phyloP scores from a whole-genome alignment of 2,797 vertebrate species.

The Staurois parvus region DNA sequence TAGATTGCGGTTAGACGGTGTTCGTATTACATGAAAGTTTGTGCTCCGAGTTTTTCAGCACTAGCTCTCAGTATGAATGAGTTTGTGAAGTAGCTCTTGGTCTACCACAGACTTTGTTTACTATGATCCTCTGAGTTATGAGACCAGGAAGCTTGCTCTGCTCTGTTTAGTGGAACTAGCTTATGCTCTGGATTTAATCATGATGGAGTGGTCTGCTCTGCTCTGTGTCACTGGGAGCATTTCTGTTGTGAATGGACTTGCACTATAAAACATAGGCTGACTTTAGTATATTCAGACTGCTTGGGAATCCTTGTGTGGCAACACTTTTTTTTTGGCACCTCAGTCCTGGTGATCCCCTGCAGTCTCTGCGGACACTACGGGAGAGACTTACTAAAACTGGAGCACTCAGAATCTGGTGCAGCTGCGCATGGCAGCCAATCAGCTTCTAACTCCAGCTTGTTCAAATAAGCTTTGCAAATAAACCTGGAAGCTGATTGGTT shows the following conservation, averaged over 20 bases:
- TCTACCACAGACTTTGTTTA: slow-evolving; percentile 52
- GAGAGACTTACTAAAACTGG: too few species aligned
- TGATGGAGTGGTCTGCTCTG: slow-evolving; percentile 19
- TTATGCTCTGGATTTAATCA: slow-evolving; percentile 36
- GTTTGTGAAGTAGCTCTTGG: slow-evolving; percentile 3
- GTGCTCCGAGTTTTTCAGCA: neutral
- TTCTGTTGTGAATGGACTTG: slow-evolving; percentile 30
- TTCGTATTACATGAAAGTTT: neutral
- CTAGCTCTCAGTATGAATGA: neutral
- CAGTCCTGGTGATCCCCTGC: too few species aligned
- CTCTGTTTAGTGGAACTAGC: slow-evolving; percentile 15
- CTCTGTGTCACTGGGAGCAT: slow-evolving; percentile 6
- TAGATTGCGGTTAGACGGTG: neutral
- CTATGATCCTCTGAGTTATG: slow-evolving; percentile 29
- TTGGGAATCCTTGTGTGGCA: neutral
- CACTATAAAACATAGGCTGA: neutral
- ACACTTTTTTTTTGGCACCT: too few species aligned
- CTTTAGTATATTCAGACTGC: slow-evolving; percentile 3
- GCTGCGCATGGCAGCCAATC: too few species aligned
- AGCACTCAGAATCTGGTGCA: too few species aligned
- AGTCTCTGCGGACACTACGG: too few species aligned
- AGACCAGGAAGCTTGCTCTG: slow-evolving; percentile 8
- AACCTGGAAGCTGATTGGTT: too few species aligned
- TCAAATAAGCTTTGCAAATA: too few species aligned
- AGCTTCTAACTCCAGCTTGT: too few species aligned